phyloP scores from a whole-genome alignment of 2,888 invertebrate species.

The Oxyteleia sp. region DNA sequence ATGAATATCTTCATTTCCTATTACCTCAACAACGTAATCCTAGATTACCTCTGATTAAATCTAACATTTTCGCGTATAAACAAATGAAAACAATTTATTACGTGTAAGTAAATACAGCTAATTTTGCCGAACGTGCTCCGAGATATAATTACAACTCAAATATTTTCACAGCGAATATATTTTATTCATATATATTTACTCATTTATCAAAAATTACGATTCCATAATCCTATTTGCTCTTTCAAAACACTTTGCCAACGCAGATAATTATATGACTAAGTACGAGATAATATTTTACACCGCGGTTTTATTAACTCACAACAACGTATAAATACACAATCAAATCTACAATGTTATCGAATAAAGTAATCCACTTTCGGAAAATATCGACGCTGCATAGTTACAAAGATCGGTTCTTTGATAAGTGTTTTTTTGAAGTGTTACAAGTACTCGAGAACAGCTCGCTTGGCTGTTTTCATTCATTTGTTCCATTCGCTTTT shows the following conservation, averaged over 20 bases:
- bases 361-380: constrained; percentile 24
- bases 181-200: too few relatives aligned
- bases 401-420: constrained; percentile 30
- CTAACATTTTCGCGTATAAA: too few relatives aligned
- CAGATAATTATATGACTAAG: constrained; percentile 1
- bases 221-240: too few relatives aligned
- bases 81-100: too few relatives aligned
- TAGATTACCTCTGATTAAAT: too few relatives aligned
- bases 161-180: too few relatives aligned
- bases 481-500: constrained; percentile 22
- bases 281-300: constrained; percentile 1
- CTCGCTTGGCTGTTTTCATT: constrained; percentile 2
- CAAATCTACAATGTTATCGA: constrained; percentile 28
- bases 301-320: not conserved
- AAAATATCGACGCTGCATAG: constrained; percentile 31
- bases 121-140: too few relatives aligned
- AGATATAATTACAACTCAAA: too few relatives aligned
- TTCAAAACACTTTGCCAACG: not conserved
- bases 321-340: constrained; percentile 1
- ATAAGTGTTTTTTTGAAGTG: constrained; percentile 18
- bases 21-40: too few relatives aligned
- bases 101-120: too few relatives aligned
- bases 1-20: too few relatives aligned
- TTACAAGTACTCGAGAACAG: constrained; percentile 7
- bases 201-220: too few relatives aligned